Base-by-base conservation (phyloP, 64 coral and sea anemone genomes). In the Montipora foliosa region DNA sequence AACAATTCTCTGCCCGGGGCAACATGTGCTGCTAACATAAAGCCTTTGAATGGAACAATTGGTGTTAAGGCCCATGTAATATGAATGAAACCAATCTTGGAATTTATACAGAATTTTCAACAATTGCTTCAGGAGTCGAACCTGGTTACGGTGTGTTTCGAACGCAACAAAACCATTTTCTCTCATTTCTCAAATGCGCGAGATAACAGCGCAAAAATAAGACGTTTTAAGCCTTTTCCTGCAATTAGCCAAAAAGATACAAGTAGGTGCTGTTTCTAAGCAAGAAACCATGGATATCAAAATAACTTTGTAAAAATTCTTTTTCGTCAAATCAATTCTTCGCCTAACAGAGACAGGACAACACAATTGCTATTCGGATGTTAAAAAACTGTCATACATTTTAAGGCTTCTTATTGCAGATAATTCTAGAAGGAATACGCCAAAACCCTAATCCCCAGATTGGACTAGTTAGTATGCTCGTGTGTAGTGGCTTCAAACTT, bases 211-310 rank as follows among this genome's bases (percentile, higher is more conserved):
- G 76, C 76, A 47, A 6, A 50, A 13, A 78, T 2, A 47, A 14
- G 22, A 14, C 37, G 44, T 49, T 71, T 72, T 3, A 6, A 86
- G 6, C 24, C 16, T 57, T 25, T 48, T 22, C 7, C 6, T 20
- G 13, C 29, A 57, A 15, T 85, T 72, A 50, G 5, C 7, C 16
- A 46, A 84, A 76, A 70, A 81, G 76, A 74, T 77, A 50, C 72
- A 22, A 10, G 90, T 10, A 78, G 50, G 17, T 60, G 7, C 44
- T 74, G 90, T 92, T 85, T 92, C 90, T 92, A 84, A 76, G 90
- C 80, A 77, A 59, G 82, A 77, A 76, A 46, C 81, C 90, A 92
- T 92, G 90, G 90, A 67, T 78, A 84, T 67, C 2, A 76, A 51
- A 82, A 83, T 45, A 75, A 21, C 47, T 9, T 71, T 47, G 17